phyloP scores from a whole-genome alignment of 1,140 invertebrate species.

The Drosophila suzukii region DNA sequence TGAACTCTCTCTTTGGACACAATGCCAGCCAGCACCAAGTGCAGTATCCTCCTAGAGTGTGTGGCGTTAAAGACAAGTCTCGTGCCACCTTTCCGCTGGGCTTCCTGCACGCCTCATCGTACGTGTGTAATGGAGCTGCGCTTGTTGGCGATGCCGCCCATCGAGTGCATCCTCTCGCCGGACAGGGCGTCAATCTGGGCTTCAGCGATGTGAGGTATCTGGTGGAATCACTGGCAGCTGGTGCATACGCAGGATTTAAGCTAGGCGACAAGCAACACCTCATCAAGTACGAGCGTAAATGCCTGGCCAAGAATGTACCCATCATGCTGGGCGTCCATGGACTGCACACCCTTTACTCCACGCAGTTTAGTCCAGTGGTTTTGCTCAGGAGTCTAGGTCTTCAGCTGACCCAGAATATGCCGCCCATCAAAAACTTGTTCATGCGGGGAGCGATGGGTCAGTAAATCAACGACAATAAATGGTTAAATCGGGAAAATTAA shows the following conservation, averaged over 20 bases:
- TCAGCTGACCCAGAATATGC: slow-evolving; percentile 91
- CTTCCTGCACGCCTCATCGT: slow-evolving; percentile 94
- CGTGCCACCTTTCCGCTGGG: slow-evolving; percentile 96
- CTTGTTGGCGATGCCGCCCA: slow-evolving; percentile 98
- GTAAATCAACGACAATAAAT: slow-evolving; percentile 13
- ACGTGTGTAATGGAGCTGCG: slow-evolving; percentile 90
- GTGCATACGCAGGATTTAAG: slow-evolving; percentile 90
- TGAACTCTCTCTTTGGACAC: slow-evolving; percentile 70
- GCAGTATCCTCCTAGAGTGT: slow-evolving; percentile 92
- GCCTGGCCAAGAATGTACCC: slow-evolving; percentile 95
- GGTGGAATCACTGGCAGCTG: slow-evolving; percentile 88
- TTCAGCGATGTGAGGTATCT: slow-evolving; percentile 95
- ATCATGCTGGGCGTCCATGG: slow-evolving; percentile 95
- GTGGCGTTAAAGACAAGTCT: slow-evolving; percentile 87
- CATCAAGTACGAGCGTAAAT: slow-evolving; percentile 92
- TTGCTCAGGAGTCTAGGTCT: slow-evolving; percentile 93
- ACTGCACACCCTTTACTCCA: slow-evolving; percentile 93
- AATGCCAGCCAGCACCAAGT: slow-evolving; percentile 74
- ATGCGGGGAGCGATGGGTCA: slow-evolving; percentile 81
- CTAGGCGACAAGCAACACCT: slow-evolving; percentile 89
- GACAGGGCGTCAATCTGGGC: slow-evolving; percentile 98
- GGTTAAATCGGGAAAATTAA: slow-evolving; percentile 7
- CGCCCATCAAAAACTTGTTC: slow-evolving; percentile 89
- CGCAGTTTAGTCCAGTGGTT: slow-evolving; percentile 91
- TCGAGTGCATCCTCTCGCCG: slow-evolving; percentile 97